Evolutionary conservation across 2,113 vertebrate genomes (phyloP).

Genomic region (Rhinogobius similis): DNA sequence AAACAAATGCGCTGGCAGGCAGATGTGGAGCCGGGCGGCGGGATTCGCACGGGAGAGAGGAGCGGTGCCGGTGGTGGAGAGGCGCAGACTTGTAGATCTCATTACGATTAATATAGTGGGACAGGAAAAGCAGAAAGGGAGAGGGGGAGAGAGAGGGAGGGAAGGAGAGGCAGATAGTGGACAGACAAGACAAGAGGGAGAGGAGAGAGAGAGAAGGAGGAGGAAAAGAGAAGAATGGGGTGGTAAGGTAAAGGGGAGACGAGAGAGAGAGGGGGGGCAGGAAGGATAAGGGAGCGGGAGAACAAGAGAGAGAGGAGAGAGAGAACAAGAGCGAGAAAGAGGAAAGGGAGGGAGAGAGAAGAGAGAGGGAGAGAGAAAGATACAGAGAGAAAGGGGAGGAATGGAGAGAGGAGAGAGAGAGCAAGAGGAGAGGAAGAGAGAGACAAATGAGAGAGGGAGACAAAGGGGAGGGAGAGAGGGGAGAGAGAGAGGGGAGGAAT

Average conservation of each 20-base stretch:
- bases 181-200: neutral
- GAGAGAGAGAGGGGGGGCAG: too few species aligned
- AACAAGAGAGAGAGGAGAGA: neutral
- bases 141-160: neutral
- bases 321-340: too few species aligned
- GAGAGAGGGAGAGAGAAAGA: too few species aligned
- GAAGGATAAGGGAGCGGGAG: neutral
- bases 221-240: too few species aligned
- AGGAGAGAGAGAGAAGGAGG: neutral
- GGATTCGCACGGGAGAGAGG: constrained; percentile 7
- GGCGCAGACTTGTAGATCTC: constrained; percentile 54
- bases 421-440: neutral
- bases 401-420: neutral
- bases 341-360: constrained; percentile 13
- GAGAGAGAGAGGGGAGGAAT: too few species aligned
- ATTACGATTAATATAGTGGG: constrained; percentile 62
- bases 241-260: constrained; percentile 16
- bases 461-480: too few species aligned
- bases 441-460: neutral
- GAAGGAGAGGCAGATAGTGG: too few species aligned
- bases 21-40: constrained; percentile 7
- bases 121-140: constrained; percentile 42
- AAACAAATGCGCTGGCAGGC: constrained; percentile 16
- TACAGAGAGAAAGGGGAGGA: neutral
- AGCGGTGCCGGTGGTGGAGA: neutral